Evolutionary conservation across 1,140 invertebrate species (phyloP).

Genomic region (Goniozus legneri): DNA sequence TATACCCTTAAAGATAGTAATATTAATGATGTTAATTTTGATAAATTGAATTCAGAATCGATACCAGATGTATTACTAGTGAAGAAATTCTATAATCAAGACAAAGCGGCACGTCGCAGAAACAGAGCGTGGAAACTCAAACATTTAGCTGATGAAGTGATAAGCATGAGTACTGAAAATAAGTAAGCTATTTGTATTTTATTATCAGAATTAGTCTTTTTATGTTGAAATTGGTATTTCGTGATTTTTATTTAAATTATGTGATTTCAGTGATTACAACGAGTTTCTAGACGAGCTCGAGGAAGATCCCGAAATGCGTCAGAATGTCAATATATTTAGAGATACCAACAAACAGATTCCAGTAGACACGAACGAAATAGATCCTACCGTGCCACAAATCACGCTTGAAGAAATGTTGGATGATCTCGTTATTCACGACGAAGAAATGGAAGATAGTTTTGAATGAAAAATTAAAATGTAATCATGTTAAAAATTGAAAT

Average conservation of each 20-base stretch:
- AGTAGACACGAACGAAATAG: constrained; percentile 63
- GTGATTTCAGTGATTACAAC: constrained; percentile 84
- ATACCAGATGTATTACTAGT: constrained; percentile 91
- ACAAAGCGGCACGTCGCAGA: constrained; percentile 66
- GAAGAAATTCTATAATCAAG: constrained; percentile 82
- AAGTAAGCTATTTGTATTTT: constrained; percentile 57
- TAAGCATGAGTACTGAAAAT: constrained; percentile 65
- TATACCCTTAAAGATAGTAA: constrained; percentile 88
- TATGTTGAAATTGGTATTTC: constrained; percentile 8
- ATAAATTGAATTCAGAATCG: constrained; percentile 69
- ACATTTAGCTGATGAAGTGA: constrained; percentile 72
- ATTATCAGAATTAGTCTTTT: too few species aligned
- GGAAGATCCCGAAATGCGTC: constrained; percentile 84
- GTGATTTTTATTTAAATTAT: too few species aligned
- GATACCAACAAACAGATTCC: constrained; percentile 63
- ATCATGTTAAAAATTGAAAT: too few species aligned
- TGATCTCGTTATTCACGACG: constrained; percentile 79
- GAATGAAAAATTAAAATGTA: constrained; percentile 5
- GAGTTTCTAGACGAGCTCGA: constrained; percentile 98
- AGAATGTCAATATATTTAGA: constrained; percentile 93
- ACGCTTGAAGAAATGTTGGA: constrained; percentile 97
- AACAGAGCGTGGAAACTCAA: constrained; percentile 91
- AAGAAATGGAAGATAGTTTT: constrained; percentile 61
- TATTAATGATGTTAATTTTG: constrained; percentile 85
- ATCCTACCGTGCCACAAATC: constrained; percentile 75